Evolutionary conservation across 1,140 invertebrate genomes (phyloP).

Genomic region (Diabrotica virgifera): DNA sequence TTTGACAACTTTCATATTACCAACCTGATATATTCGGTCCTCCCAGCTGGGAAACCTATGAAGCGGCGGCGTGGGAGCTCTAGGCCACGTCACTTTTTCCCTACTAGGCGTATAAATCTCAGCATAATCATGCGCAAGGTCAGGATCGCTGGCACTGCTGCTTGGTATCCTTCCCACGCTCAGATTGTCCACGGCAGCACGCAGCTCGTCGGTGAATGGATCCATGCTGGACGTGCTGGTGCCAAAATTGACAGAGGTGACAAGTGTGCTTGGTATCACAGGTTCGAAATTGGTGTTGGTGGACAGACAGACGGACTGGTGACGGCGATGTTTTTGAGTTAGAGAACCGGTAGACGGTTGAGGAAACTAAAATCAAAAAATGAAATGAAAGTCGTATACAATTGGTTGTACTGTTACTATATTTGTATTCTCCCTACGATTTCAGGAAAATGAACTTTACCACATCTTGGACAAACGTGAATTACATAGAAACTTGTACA

Average conservation of each 20-base stretch:
- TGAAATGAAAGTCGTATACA: neutral
- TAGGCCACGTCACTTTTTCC: conserved; percentile 62
- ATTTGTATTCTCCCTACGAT: too few relatives aligned
- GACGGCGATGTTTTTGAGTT: conserved; percentile 52
- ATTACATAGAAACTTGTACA: too few relatives aligned
- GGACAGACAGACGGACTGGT: conserved; percentile 54
- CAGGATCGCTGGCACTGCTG: conserved; percentile 59
- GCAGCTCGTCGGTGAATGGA: conserved; percentile 52
- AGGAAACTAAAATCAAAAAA: conserved; percentile 21
- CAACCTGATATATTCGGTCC: conserved; percentile 85
- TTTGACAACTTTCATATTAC: neutral
- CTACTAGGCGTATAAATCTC: conserved; percentile 92
- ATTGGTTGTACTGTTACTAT: neutral
- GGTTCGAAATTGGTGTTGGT: conserved; percentile 43
- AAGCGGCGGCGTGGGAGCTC: conserved; percentile 81
- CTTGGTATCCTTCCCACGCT: conserved; percentile 50
- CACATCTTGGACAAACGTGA: too few relatives aligned
- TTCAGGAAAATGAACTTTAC: too few relatives aligned
- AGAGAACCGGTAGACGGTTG: conserved; percentile 26
- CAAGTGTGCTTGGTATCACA: conserved; percentile 48
- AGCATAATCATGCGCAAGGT: conserved; percentile 84
- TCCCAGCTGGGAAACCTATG: conserved; percentile 89
- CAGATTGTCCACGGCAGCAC: conserved; percentile 55
- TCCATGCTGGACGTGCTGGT: conserved; percentile 53
- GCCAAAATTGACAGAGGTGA: conserved; percentile 42